Conservation (phyloP, 2,888 invertebrate genomes). For the Stictocephala bisonia region DNA sequence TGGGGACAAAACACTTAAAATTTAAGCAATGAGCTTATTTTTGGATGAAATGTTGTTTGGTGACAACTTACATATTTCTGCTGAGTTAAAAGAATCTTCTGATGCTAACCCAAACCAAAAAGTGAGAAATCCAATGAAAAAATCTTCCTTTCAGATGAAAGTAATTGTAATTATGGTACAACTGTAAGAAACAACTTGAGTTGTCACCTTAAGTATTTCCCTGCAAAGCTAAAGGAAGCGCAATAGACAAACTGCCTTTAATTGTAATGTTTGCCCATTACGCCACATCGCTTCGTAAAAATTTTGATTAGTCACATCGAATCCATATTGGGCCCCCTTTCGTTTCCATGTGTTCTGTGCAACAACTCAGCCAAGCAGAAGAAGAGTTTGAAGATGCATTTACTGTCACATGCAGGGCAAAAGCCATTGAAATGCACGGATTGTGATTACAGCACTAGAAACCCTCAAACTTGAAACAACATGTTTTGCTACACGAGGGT, state of each 20-base stretch:
- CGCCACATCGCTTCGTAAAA: too few species aligned
- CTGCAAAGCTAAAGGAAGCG: too few species aligned
- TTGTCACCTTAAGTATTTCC: conserved; percentile 18
- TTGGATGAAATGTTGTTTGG: too few species aligned
- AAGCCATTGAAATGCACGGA: conserved; percentile 10
- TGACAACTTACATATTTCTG: too few species aligned
- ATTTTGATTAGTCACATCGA: conserved; percentile 24
- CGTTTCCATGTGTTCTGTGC: conserved; percentile 21
- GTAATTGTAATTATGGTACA: conserved; percentile 11
- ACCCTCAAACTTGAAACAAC: conserved; percentile 11
- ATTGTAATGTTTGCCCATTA: conserved; percentile 23
- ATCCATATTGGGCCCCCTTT: too few species aligned
- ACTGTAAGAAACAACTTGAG: conserved; percentile 17
- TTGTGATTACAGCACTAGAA: conserved; percentile 25
- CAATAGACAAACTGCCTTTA: too few species aligned
- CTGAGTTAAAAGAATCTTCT: too few species aligned
- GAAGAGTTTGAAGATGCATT: conserved; percentile 22
- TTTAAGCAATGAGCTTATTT: too few species aligned
- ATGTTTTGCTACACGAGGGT: conserved; percentile 11
- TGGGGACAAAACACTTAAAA: too few species aligned
- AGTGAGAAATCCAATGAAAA: conserved; percentile 23
- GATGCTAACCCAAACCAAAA: too few species aligned
- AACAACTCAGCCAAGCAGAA: conserved; percentile 27
- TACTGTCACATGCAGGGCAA: conserved; percentile 21
- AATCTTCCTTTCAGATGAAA: conserved; percentile 30